Evolutionary conservation across 2,113 vertebrate species (phyloP).

Genomic region (Nesogale talazaci): DNA sequence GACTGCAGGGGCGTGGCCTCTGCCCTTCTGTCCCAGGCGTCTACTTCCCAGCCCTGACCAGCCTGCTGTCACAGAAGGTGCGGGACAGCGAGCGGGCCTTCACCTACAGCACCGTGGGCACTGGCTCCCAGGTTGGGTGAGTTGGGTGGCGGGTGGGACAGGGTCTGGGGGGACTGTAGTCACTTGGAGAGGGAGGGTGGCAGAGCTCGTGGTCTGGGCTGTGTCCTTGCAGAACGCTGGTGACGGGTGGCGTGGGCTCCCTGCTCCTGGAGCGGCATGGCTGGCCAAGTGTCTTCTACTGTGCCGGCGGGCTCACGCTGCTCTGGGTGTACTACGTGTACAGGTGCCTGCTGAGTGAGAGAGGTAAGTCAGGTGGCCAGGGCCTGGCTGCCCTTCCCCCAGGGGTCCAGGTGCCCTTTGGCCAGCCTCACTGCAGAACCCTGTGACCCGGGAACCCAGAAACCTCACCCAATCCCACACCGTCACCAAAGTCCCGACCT

Average conservation of each 20-base stretch:
- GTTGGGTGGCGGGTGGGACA: constrained; percentile 50
- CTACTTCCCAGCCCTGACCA: constrained; percentile 87
- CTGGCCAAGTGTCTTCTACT: constrained; percentile 97
- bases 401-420: too few relatives aligned
- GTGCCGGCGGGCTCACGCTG: constrained; percentile 92
- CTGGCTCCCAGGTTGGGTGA: constrained; percentile 97
- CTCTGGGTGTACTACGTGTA: constrained; percentile 95
- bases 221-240: constrained; percentile 87
- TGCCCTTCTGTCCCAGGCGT: constrained; percentile 77
- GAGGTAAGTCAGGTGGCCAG: constrained; percentile 84
- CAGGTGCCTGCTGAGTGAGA: constrained; percentile 92
- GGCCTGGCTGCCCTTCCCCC: not conserved
- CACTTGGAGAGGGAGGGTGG: not conserved
- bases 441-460: not conserved
- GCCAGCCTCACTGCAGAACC: too few relatives aligned
- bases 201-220: not conserved
- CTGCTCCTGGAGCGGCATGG: constrained; percentile 93
- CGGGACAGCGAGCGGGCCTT: constrained; percentile 93
- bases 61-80: constrained; percentile 94
- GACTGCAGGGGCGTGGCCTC: not conserved
- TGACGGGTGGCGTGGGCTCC: constrained; percentile 94
- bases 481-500: not conserved
- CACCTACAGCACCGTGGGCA: constrained; percentile 94
- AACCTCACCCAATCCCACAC: not conserved
- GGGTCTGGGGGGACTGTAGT: too few relatives aligned